Evolutionary conservation across 2,888 invertebrate species (phyloP).

Genomic region (Xiphydria camelus): DNA sequence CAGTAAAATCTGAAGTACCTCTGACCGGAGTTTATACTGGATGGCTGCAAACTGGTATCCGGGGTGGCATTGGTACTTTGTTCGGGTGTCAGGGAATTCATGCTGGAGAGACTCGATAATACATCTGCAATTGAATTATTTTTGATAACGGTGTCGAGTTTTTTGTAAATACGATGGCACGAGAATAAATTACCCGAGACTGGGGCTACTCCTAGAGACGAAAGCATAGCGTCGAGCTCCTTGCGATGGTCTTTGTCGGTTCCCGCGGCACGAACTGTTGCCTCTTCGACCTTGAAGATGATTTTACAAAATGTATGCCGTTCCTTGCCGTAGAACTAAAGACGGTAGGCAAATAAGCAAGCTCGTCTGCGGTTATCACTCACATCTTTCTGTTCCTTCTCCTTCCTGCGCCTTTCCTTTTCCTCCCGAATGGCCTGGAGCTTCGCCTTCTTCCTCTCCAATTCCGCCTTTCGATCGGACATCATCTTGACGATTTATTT

Average conservation of each 20-base stretch:
- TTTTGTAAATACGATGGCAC: neutral
- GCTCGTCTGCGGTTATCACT: no score
- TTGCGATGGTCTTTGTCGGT: conserved; percentile 62
- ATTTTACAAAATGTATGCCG: conserved; percentile 56
- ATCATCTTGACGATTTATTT: conserved; percentile 57
- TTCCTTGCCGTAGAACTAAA: no score
- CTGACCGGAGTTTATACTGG: conserved; percentile 62
- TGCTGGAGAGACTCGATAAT: conserved; percentile 79
- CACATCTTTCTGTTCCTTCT: conserved; percentile 87
- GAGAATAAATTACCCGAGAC: conserved; percentile 68
- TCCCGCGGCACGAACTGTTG: conserved; percentile 55
- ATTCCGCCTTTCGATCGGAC: conserved; percentile 90
- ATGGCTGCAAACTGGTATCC: conserved; percentile 76
- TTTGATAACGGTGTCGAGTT: neutral
- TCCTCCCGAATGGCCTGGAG: conserved; percentile 87
- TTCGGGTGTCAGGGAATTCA: conserved; percentile 79
- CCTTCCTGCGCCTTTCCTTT: conserved; percentile 81
- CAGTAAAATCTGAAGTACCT: conserved; percentile 35
- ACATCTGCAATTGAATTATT: no score
- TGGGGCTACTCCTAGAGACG: conserved; percentile 83
- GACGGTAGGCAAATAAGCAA: no score
- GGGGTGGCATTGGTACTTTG: conserved; percentile 78
- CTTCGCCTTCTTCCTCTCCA: conserved; percentile 90
- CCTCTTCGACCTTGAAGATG: conserved; percentile 56
- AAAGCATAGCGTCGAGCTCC: conserved; percentile 85